A percentile compares a stretch with the other conserved stretches of the same genome.
Conservation (phyloP, 2,113 vertebrate species). For the Meleagris gallopavo region DNA sequence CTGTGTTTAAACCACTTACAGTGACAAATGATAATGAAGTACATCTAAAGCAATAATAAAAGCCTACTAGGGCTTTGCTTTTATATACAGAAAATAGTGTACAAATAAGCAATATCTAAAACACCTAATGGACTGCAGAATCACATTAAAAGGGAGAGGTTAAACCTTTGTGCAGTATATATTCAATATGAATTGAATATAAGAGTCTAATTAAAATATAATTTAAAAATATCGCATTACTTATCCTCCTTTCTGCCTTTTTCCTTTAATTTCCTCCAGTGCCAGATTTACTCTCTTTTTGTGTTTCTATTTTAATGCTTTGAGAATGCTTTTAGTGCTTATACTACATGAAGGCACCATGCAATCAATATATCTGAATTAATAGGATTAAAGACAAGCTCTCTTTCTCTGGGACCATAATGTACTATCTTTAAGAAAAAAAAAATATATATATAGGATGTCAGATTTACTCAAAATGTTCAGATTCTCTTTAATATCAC, state of each 20-base stretch:
- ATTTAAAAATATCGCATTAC: background rate
- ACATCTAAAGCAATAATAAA: background rate
- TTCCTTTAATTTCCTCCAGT: background rate
- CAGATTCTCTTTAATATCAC: background rate
- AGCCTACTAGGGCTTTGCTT: background rate
- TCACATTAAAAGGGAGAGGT: accelerated
- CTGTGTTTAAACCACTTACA: background rate
- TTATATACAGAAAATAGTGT: background rate
- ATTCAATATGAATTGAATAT: background rate
- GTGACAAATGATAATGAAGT: background rate
- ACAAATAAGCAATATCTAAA: background rate
- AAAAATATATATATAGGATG: no score
- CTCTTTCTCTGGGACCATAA: background rate
- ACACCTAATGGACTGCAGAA: background rate
- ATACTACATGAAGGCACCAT: background rate
- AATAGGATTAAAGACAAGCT: background rate
- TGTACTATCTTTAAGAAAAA: background rate
- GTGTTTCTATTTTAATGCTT: background rate
- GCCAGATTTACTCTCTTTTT: background rate
- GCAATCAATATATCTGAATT: background rate
- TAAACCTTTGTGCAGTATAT: background rate
- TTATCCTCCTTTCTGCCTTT: background rate
- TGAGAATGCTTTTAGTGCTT: background rate
- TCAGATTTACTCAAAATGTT: background rate
- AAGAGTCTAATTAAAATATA: background rate